A percentile compares a stretch with the other conserved stretches of the same genome.
These are phyloP conservation scores for Paedocypris micromegethes DNA, from an alignment of 2,797 vertebrate genomes.

Conservation along the genomic window DNA sequence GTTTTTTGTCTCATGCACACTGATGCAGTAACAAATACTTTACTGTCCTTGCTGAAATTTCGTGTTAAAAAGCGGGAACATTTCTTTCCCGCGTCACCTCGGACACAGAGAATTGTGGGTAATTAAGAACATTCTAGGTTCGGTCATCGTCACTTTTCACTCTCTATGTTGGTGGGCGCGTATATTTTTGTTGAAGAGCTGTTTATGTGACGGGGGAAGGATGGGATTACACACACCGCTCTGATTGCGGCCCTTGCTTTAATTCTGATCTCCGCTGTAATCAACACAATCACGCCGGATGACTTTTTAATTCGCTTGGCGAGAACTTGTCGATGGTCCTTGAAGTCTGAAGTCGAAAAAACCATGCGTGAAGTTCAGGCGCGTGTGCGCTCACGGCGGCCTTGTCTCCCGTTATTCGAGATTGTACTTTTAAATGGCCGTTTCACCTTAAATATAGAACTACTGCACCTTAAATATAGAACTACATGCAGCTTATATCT, in stretches of 20 bases:
- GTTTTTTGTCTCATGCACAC: no score
- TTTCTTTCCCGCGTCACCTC: slow-evolving; percentile 24
- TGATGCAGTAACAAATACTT: no score
- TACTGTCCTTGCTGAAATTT: no score
- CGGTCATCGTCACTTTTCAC: slow-evolving; percentile 66
- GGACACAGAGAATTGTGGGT: slow-evolving; percentile 56
- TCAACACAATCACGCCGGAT: slow-evolving; percentile 57
- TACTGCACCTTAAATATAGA: no score
- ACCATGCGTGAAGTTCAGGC: no score
- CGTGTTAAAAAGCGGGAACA: no score
- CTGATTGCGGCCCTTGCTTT: slow-evolving; percentile 69
- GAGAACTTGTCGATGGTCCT: slow-evolving; percentile 39
- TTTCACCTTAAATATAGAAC: no score
- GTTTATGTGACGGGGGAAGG: slow-evolving; percentile 89
- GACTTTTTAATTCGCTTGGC: slow-evolving; percentile 59
- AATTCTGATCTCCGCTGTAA: slow-evolving; percentile 68
- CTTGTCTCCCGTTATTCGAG: no score
- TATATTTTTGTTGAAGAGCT: slow-evolving; percentile 90
- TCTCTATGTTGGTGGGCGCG: slow-evolving; percentile 87
- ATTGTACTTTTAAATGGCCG: no score
- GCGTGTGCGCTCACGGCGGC: no score
- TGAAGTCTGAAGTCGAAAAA: background rate
- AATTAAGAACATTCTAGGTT: slow-evolving; percentile 69
- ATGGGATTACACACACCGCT: slow-evolving; percentile 88
- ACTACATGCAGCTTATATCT: no score